phyloP scores from a whole-genome alignment of 2,888 invertebrate genomes.

The Sylvicola fuscatus region DNA sequence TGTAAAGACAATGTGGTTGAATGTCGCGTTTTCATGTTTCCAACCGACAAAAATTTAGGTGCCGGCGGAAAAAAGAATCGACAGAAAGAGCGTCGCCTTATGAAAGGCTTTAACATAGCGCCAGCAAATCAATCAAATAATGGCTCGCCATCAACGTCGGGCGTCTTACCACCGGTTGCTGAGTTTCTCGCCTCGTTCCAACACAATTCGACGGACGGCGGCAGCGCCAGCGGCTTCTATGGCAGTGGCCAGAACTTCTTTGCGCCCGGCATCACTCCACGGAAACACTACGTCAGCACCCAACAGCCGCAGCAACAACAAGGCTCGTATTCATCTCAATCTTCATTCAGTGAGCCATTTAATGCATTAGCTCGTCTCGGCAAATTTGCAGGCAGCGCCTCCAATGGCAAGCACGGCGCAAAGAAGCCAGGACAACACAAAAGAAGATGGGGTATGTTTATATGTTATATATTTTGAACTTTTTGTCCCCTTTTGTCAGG shows the following conservation, averaged over 20 bases:
- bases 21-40: no score
- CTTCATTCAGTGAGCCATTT: constrained; percentile 12
- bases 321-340: constrained; percentile 18
- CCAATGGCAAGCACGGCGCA: constrained; percentile 26
- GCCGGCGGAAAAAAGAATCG: constrained; percentile 77
- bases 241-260: constrained; percentile 29
- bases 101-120: constrained; percentile 88
- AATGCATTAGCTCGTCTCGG: constrained; percentile 12
- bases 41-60: no score
- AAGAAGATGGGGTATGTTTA: constrained; percentile 43
- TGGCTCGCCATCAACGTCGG: constrained; percentile 31
- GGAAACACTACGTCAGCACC: constrained; percentile 23
- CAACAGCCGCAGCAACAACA: constrained; percentile 15
- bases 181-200: constrained; percentile 59
- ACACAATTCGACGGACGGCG: constrained; percentile 29
- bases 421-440: constrained; percentile 34
- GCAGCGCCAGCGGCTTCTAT: constrained; percentile 48
- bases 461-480: no score
- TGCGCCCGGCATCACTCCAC: constrained; percentile 24
- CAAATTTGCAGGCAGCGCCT: constrained; percentile 12
- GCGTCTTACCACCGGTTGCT: constrained; percentile 48
- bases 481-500: no score
- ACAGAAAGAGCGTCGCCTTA: constrained; percentile 75
- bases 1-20: no score
- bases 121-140: constrained; percentile 19